Percentiles rank a stretch among this genome's conserved stretches.
Evolutionary conservation across 2,113 vertebrate species (phyloP).

Genomic region (Indri indri): DNA sequence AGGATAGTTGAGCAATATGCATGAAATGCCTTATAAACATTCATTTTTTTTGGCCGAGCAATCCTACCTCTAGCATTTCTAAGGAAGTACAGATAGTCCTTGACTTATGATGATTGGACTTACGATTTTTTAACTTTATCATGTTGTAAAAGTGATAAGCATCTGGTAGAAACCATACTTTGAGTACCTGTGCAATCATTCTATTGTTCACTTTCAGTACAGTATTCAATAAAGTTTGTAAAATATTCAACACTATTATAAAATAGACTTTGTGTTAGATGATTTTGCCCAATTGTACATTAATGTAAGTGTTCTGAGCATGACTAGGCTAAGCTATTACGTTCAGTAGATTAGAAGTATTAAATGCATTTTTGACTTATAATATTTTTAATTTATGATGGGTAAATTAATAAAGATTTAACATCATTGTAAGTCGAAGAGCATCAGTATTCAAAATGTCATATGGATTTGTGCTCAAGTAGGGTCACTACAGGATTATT

Average conservation of each 20-base stretch:
- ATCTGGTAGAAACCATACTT: neutral
- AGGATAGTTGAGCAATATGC: neutral
- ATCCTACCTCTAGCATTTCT: neutral
- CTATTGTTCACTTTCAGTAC: neutral
- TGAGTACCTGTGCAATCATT: neutral
- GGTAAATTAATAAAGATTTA: neutral
- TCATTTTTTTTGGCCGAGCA: neutral
- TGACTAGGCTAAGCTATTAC: neutral
- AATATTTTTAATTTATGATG: neutral
- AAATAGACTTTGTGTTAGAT: neutral
- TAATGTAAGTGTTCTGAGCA: neutral
- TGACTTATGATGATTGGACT: neutral
- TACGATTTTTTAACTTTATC: neutral
- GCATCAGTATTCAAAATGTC: neutral
- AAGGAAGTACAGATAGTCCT: neutral
- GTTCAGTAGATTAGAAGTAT: neutral
- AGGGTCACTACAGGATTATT: neutral
- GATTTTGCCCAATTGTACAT: neutral
- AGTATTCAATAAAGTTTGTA: neutral
- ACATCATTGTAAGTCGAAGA: neutral
- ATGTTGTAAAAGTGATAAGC: neutral
- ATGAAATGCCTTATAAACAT: neutral
- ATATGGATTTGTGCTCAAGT: conserved; percentile 5
- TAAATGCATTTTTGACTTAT: neutral
- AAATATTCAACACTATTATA: neutral